Evolutionary conservation across 2,113 vertebrate species (phyloP), one percentile per base, ranked within the genome.

Genomic region (Paratilapia polleni): DNA sequence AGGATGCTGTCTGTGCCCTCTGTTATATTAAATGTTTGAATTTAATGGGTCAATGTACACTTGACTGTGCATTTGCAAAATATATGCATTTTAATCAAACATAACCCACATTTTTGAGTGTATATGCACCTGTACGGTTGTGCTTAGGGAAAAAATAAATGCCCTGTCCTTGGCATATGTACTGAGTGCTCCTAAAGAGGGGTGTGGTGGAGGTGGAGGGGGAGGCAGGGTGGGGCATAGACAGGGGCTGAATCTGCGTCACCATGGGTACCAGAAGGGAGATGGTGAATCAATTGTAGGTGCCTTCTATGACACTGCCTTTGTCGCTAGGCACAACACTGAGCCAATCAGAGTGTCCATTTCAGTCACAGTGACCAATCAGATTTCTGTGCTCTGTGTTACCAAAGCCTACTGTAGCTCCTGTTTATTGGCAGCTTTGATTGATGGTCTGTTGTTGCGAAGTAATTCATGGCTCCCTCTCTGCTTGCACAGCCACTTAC

Each of bases 271-370:
- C 93, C 81, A 54, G 87, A 87, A 59, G 68, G 79, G 84, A 89
- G 61, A 60, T 14, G 75, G 59, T 87, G 88, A 94, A 90, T 94
- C 83, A 83, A 93, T 91, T 85, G 63, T 31, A 28, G 83, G 78
- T 87, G 85, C 74, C 81, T 83, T 66, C 81, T 85, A 60, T 87
- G 84, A 85, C 77, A 70, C 76, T 85, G 87, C 83, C 91, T 84
- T 88, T 94, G 92, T 94, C 64, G 74, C 94, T 77, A 91, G 87
- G 91, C 89, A 5, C 74, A 86, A 20, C 59, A 41, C 59, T 84
- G 64, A 93, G 63, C 94, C 93, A 94, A 95, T 93, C 92, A 89
- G 76, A 78, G 70, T 63, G 66, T 81, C 52, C 28, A 24, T 86
- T 86, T 63, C 74, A 81, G 81, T 88, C 77, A 78, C 88, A 83